Evolutionary conservation across 1,140 invertebrate species (phyloP), one percentile per base, ranked within the genome.

Genomic region (Odontomachus brunneus): DNA sequence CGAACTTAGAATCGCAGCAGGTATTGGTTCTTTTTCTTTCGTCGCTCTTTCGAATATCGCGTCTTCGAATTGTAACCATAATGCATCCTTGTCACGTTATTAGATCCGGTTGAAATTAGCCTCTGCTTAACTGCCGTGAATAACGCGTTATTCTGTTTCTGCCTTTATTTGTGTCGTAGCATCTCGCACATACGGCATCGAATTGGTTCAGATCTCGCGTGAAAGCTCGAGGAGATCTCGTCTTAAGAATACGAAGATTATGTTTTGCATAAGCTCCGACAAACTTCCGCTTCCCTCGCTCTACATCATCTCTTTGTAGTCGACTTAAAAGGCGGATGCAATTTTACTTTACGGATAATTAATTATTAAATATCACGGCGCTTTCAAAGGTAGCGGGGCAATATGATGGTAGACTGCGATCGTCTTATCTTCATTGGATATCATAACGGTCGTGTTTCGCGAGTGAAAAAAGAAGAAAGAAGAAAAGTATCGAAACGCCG

Each of bases 51-150:
- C 71, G 29, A 76, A 26, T 15, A 62, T 33, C n/a, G 19, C 63
- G 29, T 44, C 53, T 24, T 7, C 26, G 62, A 83, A 88, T 88
- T 59, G 73, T 67, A 84, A 88, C 85, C 88, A 53, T 57, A 48
- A 85, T 53, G n/a, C 51, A 85, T 83, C 84, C 75, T 80, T 82
- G 57, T 66, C 24, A n/a, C 63, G 69, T 66, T 55, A 80, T 24
- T 75, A 82, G 84, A 85, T 88, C 85, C 85, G 9, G 9, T 11
- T 44, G 38, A 44, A 44, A 88, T 88, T 83, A 85, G 74, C 63
- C 65, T 72, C 73, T 72, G 65, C 82, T 84, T 80, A 80, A 83
- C 65, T 57, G 69, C 83, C 26, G 71, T 67, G 73, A 48, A 82
- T 82, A 71, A 82, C 38, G 44, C 57, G 5, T 33, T 33, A 33